Evolutionary conservation across 2,113 vertebrate genomes (phyloP).

Genomic region (Microcebus ravelobensis): DNA sequence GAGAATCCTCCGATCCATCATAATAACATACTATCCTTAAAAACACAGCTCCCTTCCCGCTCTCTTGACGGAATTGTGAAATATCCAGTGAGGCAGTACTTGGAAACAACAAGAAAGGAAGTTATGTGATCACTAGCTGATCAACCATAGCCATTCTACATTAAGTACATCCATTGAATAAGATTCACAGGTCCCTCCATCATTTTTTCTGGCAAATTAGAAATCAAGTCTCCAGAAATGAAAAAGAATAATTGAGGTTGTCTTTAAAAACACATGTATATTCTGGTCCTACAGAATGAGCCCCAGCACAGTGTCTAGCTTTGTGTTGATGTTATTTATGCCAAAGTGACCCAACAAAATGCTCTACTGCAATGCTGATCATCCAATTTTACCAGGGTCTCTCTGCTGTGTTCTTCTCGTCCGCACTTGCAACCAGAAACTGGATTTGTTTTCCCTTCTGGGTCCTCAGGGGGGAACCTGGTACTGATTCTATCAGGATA

Average conservation of each 20-base stretch:
- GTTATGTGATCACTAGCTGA: not conserved
- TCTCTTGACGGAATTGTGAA: not conserved
- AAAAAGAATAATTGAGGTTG: not conserved
- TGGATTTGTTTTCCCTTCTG: not conserved
- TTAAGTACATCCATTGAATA: not conserved
- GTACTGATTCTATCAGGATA: conserved; percentile 2
- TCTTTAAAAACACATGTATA: conserved; percentile 53
- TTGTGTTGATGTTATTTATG: not conserved
- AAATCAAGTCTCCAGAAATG: conserved; percentile 42
- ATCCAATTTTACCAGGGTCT: not conserved
- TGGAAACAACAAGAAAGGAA: conserved; percentile 31
- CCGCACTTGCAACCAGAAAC: not conserved
- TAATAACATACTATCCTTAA: conserved; percentile 11
- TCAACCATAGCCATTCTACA: not conserved
- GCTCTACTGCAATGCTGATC: not conserved
- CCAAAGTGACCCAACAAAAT: not conserved
- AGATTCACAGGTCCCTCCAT: not conserved
- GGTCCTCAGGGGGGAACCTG: not conserved
- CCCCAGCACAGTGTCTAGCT: not conserved
- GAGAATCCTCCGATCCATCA: not conserved
- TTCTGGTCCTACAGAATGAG: not conserved
- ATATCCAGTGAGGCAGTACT: not conserved
- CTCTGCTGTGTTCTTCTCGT: not conserved
- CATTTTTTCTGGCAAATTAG: not conserved
- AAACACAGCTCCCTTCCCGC: not conserved